phyloP scores from a whole-genome alignment of 2,113 vertebrate species.

The rabbit (Oryctolagus cuniculus) region mOryCun1.1 NC_091438.1:155353001-155353500 shows the following conservation, averaged over 20 bases:
- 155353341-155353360: conserved; percentile 56
- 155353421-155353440: conserved; percentile 15
- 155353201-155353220: neutral
- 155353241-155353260: neutral
- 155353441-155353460: neutral
- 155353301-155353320: neutral
- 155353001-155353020: neutral
- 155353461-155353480: conserved; percentile 23
- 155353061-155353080: rapidly evolving
- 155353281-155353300: neutral
- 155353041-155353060: neutral
- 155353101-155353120: too few relatives aligned
- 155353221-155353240: conserved; percentile 39
- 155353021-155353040: neutral
- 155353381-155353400: neutral
- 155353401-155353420: neutral
- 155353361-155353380: conserved; percentile 56
- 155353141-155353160: neutral
- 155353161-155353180: neutral
- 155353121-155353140: neutral
- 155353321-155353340: conserved; percentile 11
- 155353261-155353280: conserved; percentile 32
- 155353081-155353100: rapidly evolving
- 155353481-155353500: conserved; percentile 71
- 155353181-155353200: neutral